Evolutionary conservation across 2,888 invertebrate genomes (phyloP), one percentile per base, ranked within the genome.

Genomic region (Hemithea aestivaria): DNA sequence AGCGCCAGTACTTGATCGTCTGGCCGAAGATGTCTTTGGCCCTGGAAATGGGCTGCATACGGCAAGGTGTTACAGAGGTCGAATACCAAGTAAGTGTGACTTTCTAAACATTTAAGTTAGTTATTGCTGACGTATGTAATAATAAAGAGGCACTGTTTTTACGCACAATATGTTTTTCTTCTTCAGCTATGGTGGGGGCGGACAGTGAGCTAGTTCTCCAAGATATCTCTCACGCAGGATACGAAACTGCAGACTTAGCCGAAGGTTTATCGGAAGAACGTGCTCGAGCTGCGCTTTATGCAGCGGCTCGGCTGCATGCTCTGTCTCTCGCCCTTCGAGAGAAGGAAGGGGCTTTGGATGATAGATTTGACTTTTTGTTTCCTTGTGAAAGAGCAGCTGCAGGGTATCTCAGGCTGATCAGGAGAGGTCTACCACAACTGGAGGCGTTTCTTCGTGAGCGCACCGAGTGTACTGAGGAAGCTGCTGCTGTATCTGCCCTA

Each of bases 371-470:
- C 48, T 94, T 94, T 65, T 83, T 94, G 8, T 94, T 94, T 58
- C 93, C 94, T 56, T 93, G 93, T 22, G 92, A 92, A 25, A 88
- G 92, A 60, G 94, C 94, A 0, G 93, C 94, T 0, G 93, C 94
- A 51, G 94, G 94, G 2, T 94, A 94, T 62, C 91, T 94, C 47
- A 92, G 94, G 41, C 83, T 94, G 12, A 92, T 94, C 2, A 91
- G 94, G 60, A 88, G 94, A 40, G 94, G 94, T 1, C 76, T 94
- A 10, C 94, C 94, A 0, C 94, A 94, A 62, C 83, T 94, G 11
- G 90, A 92, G 46, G 89, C 90, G 37, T 94, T 94, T 65, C 74
- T 94, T 27, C 89, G 92, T 53, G 89, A 90, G 27, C 87, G 91
- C 30, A 87, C 90, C 0, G 93, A 93, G 12, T 87, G 92, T 44